phyloP scores from a whole-genome alignment of 2,113 vertebrate species.

The Gopherus evgoodei region DNA sequence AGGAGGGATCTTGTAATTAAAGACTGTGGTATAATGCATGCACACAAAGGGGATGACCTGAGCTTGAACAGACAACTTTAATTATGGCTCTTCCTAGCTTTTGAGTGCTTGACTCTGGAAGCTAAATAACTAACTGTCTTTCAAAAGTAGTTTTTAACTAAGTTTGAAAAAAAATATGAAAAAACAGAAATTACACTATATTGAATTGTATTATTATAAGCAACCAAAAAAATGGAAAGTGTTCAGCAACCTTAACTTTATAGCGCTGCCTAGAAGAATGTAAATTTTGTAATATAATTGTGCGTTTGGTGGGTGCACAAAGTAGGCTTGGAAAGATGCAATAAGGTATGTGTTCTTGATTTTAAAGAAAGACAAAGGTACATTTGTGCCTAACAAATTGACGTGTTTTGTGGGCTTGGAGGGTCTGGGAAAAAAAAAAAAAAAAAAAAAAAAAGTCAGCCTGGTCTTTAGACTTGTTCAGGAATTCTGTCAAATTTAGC shows the following conservation, averaged over 20 bases:
- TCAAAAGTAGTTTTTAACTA: neutral
- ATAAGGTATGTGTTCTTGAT: neutral
- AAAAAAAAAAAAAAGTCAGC: neutral
- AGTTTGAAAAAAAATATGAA: neutral
- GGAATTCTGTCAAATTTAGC: neutral
- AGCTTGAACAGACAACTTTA: neutral
- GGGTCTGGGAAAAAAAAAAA: no score
- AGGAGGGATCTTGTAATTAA: neutral
- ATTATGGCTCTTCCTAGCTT: neutral
- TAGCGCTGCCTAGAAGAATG: neutral
- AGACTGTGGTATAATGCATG: neutral
- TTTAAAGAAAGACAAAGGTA: neutral
- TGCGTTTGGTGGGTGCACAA: neutral
- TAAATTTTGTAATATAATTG: neutral
- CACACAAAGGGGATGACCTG: neutral
- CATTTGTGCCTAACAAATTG: neutral
- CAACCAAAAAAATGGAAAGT: neutral
- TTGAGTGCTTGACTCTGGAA: neutral
- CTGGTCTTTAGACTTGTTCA: neutral
- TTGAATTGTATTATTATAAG: neutral
- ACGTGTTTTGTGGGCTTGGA: rapidly evolving
- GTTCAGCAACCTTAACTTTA: neutral
- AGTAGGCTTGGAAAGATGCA: neutral
- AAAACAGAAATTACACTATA: neutral
- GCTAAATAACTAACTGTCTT: neutral